Conservation (phyloP, 2,888 invertebrate genomes). For the Eristalinus sepulchralis region DNA sequence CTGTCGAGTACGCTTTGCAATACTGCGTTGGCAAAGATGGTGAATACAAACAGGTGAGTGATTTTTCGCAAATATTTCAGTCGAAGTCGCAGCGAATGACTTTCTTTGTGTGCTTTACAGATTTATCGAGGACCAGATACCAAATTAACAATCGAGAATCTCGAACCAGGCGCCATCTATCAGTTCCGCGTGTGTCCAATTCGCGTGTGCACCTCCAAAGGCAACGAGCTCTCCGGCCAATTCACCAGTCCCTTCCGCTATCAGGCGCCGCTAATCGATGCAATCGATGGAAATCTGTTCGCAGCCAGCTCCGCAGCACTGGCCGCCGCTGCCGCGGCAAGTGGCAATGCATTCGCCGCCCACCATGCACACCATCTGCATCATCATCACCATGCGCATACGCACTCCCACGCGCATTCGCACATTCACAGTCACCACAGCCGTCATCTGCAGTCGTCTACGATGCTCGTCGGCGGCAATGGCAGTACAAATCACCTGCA, state of each 20-base stretch:
- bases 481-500: slow-evolving; percentile 73
- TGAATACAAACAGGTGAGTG: slow-evolving; percentile 84
- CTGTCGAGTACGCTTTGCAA: slow-evolving; percentile 89
- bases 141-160: slow-evolving; percentile 85
- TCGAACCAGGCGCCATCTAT: slow-evolving; percentile 89
- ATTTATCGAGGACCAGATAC: slow-evolving; percentile 86
- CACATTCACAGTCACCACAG: slow-evolving; percentile 76
- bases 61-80: background rate
- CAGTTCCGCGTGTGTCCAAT: slow-evolving; percentile 89
- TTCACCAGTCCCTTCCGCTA: slow-evolving; percentile 85
- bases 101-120: slow-evolving; percentile 79
- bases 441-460: slow-evolving; percentile 72
- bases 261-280: slow-evolving; percentile 77
- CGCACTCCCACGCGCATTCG: slow-evolving; percentile 70
- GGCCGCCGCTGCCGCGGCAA: slow-evolving; percentile 66
- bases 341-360: slow-evolving; percentile 61
- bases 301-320: slow-evolving; percentile 67
- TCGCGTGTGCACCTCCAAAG: slow-evolving; percentile 83
- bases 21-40: slow-evolving; percentile 83
- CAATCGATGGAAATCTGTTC: slow-evolving; percentile 74
- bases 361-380: slow-evolving; percentile 74
- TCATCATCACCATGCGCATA: slow-evolving; percentile 72
- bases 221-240: slow-evolving; percentile 84
- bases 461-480: slow-evolving; percentile 70
- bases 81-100: background rate